Evolutionary conservation across 2,113 vertebrate genomes (phyloP).

Genomic region (Solea senegalensis): DNA sequence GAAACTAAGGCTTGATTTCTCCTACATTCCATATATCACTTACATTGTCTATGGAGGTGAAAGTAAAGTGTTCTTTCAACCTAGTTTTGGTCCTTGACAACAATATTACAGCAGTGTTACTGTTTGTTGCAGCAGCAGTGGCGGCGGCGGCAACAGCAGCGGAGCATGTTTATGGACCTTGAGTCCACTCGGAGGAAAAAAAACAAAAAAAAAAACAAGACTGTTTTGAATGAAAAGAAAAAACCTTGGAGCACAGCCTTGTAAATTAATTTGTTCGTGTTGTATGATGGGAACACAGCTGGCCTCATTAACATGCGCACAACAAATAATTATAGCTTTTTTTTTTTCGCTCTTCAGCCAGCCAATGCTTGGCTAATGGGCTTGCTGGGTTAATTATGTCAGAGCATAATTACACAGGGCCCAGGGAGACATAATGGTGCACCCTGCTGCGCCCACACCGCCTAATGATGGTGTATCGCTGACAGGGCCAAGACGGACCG

Average conservation of each 20-base stretch:
- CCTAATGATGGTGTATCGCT: constrained; percentile 94
- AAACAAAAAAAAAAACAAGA: constrained; percentile 68
- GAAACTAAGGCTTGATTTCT: constrained; percentile 21
- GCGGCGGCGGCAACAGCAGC: constrained; percentile 74
- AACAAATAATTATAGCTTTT: constrained; percentile 99
- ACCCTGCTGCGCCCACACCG: constrained; percentile 91
- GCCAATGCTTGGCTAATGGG: constrained; percentile 98
- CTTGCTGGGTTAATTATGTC: constrained; percentile 99
- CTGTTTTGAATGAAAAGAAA: constrained; percentile 81
- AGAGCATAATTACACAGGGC: constrained; percentile 99
- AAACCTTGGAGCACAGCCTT: constrained; percentile 89
- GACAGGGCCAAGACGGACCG: constrained; percentile 87
- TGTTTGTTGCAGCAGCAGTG: constrained; percentile 80
- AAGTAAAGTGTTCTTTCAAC: constrained; percentile 62
- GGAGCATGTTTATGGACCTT: constrained; percentile 75
- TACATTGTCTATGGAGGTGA: constrained; percentile 59
- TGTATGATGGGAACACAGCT: constrained; percentile 99
- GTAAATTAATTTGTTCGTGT: constrained; percentile 99
- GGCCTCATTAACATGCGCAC: constrained; percentile 99
- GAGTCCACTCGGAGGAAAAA: constrained; percentile 74
- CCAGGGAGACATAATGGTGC: constrained; percentile 94
- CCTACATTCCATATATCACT: constrained; percentile 29
- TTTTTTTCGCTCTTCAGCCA: constrained; percentile 86
- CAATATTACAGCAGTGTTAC: constrained; percentile 74
- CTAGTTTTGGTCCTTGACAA: constrained; percentile 68